phyloP scores from a whole-genome alignment of 2,797 vertebrate species.

The Dendrocincla fuliginosa region DNA sequence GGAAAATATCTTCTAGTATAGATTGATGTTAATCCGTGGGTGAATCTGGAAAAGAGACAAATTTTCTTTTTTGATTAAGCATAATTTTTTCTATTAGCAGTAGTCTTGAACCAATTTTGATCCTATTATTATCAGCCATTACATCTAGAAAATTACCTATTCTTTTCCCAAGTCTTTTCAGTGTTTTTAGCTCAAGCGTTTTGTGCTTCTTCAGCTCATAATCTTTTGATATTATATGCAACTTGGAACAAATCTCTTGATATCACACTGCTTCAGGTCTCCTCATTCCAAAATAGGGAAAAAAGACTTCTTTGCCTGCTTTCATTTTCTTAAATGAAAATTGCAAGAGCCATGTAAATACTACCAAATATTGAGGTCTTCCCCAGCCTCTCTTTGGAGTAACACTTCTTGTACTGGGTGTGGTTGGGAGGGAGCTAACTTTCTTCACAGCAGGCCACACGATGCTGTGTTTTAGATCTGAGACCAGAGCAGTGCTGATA shows the following conservation, averaged over 20 bases:
- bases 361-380: not conserved
- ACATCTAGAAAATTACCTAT: not conserved
- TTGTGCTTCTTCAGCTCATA: not conserved
- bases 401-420: not conserved
- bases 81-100: not conserved
- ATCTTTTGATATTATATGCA: not conserved
- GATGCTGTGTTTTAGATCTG: not conserved
- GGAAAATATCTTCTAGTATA: not conserved
- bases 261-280: not conserved
- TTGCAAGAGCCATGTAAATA: not conserved
- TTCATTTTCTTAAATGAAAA: not conserved
- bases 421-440: not conserved
- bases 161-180: not conserved
- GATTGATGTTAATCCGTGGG: not conserved
- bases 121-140: not conserved
- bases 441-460: not conserved
- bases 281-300: not conserved
- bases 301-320: not conserved
- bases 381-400: not conserved
- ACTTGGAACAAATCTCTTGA: not conserved
- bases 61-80: not conserved
- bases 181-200: not conserved
- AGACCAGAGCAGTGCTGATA: not conserved
- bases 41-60: not conserved
- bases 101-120: not conserved